Base-by-base conservation (phyloP, 2,888 invertebrate species). In the Lasioglossum morio region DNA sequence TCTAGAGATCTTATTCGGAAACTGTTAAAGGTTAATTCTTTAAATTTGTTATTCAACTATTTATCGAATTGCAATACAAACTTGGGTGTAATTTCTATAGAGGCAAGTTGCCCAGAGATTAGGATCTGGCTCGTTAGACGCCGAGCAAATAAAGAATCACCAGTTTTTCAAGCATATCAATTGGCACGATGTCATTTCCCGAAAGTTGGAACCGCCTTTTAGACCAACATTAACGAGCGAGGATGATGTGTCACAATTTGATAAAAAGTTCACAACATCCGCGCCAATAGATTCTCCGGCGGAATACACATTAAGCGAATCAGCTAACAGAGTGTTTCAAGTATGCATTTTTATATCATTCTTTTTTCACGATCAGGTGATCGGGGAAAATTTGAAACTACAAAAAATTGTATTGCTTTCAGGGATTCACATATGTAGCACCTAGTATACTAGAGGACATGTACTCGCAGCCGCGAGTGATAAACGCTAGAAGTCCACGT, bases 381-480 rank as follows among this genome's bases (percentile, higher is more conserved):
- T 43, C 7, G 27, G 12, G 34, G 23, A 30, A 23, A 63, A 4
- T 63, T 70, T 30, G 34, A n/a, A n/a, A 72, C n/a, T 27, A 79
- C 34, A 40, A 37, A 40, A 66, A 23, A n/a, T 63, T 37, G 14
- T 16, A 43, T 76, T 57, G 23, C 7, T 69, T 95, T 95, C 27
- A 99, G 99, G 99, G 99, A 91, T 99, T 99, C 96, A 99, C 99
- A 23, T 99, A 99, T 95, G 98, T 99, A 90, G 99, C 99, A 34
- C 99, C 99, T 74, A 99, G 99, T 27, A 98, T 99, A 89, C 96
- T 99, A 95, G 98, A 98, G 95, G 98, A 98, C 93, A 97, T 98
- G 96, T 97, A 97, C 95, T 95, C 96, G 87, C 97, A 97, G 95
- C 97, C 98, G 91, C 96, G 97, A 86, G 97, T 98, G 89, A 96